A percentile compares a stretch with the other conserved stretches of the same genome.
Evolutionary conservation across 2,888 invertebrate genomes (phyloP).

Genomic region (Branchinecta sandiegonensis): DNA sequence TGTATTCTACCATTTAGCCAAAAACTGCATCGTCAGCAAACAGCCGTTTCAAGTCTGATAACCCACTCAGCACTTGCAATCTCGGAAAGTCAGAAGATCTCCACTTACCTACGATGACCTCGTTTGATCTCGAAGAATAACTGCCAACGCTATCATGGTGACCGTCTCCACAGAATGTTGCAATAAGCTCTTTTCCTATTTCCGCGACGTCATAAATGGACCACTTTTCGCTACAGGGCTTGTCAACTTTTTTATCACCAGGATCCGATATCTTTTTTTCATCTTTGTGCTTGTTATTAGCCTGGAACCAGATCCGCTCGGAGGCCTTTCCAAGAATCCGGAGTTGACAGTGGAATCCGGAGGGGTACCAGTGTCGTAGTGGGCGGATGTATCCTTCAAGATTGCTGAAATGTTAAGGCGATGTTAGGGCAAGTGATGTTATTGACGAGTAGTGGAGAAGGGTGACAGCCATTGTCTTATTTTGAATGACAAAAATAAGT

Average conservation of each 20-base stretch:
- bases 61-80: too few relatives aligned
- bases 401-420: not conserved
- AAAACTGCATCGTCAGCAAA: too few relatives aligned
- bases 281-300: not conserved
- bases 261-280: constrained; percentile 3
- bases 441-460: too few relatives aligned
- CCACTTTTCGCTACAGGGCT: not conserved
- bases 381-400: constrained; percentile 13
- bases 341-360: not conserved
- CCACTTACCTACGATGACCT: not conserved
- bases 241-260: not conserved
- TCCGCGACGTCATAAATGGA: constrained; percentile 6
- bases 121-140: not conserved
- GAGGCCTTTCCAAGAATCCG: constrained; percentile 2
- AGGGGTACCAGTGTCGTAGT: constrained; percentile 1
- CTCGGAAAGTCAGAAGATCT: not conserved
- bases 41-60: too few relatives aligned
- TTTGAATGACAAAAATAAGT: too few relatives aligned
- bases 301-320: constrained; percentile 1
- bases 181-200: constrained; percentile 10
- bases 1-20: too few relatives aligned
- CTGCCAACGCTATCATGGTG: not conserved
- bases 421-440: too few relatives aligned
- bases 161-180: not conserved
- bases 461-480: too few relatives aligned